A percentile compares a stretch with the other conserved stretches of the same genome.
Conservation (phyloP, 2,797 vertebrate species). For the Rallus crepitans region DNA sequence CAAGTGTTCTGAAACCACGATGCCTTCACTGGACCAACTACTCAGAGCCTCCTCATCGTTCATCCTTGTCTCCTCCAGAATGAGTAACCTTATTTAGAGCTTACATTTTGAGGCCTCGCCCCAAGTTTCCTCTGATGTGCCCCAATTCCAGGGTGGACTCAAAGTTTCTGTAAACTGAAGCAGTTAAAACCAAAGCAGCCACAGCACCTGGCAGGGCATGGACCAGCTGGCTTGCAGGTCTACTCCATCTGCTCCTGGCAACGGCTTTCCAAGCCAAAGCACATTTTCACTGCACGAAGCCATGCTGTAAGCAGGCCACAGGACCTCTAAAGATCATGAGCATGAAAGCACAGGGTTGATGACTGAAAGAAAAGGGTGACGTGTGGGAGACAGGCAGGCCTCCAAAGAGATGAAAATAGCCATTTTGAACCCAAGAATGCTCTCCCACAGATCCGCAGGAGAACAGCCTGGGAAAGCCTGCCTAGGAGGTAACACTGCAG, state of each 20-base stretch:
- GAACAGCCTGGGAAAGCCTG: not conserved
- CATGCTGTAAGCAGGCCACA: not conserved
- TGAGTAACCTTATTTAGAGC: not conserved
- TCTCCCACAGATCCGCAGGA: not conserved
- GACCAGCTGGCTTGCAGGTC: slow-evolving; percentile 37
- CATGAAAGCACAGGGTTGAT: not conserved
- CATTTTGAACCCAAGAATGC: not conserved
- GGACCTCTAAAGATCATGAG: not conserved
- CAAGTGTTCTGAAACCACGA: not conserved
- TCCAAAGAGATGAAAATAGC: not conserved
- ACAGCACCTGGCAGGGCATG: not conserved
- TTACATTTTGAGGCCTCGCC: not conserved
- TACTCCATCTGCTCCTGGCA: slow-evolving; percentile 52
- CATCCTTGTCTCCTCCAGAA: not conserved
- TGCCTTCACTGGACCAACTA: not conserved
- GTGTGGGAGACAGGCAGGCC: not conserved
- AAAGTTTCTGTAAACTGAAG: slow-evolving; percentile 20
- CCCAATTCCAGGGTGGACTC: not conserved
- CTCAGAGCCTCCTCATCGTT: not conserved
- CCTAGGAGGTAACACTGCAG: not conserved
- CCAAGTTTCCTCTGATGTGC: not conserved
- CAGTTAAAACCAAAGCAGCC: slow-evolving; percentile 1
- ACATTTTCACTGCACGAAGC: not conserved
- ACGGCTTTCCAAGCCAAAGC: not conserved
- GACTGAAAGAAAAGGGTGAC: not conserved